phyloP scores from a whole-genome alignment of 2,113 vertebrate species.

The Colinus virginianus region DNA sequence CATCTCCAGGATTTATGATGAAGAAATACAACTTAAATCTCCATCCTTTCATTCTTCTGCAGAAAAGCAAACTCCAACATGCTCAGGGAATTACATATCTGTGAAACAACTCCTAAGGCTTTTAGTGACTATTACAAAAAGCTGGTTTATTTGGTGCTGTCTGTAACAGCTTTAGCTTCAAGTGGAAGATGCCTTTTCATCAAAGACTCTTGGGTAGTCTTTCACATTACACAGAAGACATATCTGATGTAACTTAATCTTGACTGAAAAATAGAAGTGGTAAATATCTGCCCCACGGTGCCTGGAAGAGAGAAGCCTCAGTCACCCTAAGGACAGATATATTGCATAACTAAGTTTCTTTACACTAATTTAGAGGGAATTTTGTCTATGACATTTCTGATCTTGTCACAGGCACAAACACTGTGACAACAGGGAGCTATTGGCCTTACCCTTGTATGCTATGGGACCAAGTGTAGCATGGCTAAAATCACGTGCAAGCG shows the following conservation, averaged over 20 bases:
- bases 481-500: background rate
- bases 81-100: background rate
- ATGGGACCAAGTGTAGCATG: background rate
- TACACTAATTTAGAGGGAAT: background rate
- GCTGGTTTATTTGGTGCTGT: background rate
- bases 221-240: background rate
- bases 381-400: background rate
- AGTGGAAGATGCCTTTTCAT: background rate
- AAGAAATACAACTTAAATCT: slow-evolving; percentile 24
- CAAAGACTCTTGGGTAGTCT: background rate
- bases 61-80: background rate
- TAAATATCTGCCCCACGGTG: background rate
- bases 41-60: background rate
- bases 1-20: background rate
- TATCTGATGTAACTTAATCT: background rate
- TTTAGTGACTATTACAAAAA: background rate
- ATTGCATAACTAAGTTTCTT: background rate
- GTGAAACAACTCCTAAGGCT: background rate
- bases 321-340: background rate
- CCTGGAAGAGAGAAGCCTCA: background rate
- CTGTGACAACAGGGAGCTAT: background rate
- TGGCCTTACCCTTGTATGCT: background rate
- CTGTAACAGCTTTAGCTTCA: slow-evolving; percentile 3
- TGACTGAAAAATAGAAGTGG: background rate
- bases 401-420: background rate